Evolutionary conservation across 2,797 vertebrate species (phyloP), one percentile per base, ranked within the genome.

Genomic region (Amniataba percoides): DNA sequence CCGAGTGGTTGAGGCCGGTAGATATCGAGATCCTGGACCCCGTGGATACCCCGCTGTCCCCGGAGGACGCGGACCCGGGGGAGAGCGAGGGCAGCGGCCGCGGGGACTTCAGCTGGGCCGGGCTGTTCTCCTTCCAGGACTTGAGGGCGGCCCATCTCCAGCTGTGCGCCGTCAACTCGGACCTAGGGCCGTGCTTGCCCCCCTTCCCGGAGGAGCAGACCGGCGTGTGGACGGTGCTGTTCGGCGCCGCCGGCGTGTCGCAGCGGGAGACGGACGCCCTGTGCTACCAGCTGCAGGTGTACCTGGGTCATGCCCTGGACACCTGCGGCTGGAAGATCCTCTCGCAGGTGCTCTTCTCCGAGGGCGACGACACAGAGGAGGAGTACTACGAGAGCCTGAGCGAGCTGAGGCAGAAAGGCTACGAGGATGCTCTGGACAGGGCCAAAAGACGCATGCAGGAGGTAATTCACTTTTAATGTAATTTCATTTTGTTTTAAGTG

Each of bases 291-390:
- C 95, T 99, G 65, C 98, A 99, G 90, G 96, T 96, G 70, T 99
- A 99, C 93, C 94, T 99, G 91, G 95, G 97, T 46, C 98, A 99
- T 72, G 96, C 96, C 63, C 89, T 99, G 85, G 98, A 99, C 93
- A 97, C 97, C 74, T 99, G 98, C 81, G 97, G 98, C 7, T 99
- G 98, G 98, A 98, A 96, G 93, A 99, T 99, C 70, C 97, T 99
- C 3, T 98, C 97, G 0, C 97, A 97, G 94, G 96, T 99, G 31
- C 96, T 99, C 0, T 99, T 99, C 90, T 94, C 97, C 0, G 97
- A 97, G 85, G 94, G 94, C 3, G 97, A 98, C 25, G 97, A 98
- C 89, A 93, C 96, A 0, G 98, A 99, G 73, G 97, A 98, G 73
- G 97, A 98, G 86, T 99, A 99, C 87, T 99, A 99, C 4, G 97